phyloP scores from a whole-genome alignment of 1,140 invertebrate species.

The Diplogasteroides magnus region DNA sequence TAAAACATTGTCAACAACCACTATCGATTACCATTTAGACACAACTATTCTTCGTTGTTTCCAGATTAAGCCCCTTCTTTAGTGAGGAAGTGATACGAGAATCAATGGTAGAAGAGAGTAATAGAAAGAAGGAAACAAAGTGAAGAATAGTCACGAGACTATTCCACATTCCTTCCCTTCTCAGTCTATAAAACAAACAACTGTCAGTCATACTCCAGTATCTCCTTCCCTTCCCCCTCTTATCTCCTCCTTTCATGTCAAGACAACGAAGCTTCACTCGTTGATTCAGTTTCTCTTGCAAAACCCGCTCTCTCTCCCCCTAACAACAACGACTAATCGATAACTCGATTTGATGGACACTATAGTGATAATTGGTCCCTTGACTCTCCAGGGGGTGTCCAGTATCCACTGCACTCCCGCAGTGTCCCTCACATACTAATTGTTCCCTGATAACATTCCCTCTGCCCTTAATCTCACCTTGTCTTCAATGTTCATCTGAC shows the following conservation, averaged over 20 bases:
- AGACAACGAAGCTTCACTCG: background rate
- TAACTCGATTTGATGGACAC: too few relatives aligned
- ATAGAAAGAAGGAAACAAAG: background rate
- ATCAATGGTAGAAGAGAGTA: background rate
- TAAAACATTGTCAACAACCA: slow-evolving; percentile 1
- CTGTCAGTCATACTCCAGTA: background rate
- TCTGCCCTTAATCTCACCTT: too few relatives aligned
- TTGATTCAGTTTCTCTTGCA: too few relatives aligned
- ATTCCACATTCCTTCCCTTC: too few relatives aligned
- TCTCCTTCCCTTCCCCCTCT: background rate
- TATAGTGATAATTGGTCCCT: too few relatives aligned
- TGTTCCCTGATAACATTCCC: background rate
- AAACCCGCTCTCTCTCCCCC: too few relatives aligned
- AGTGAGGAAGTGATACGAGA: too few relatives aligned
- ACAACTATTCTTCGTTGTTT: too few relatives aligned
- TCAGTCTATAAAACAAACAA: too few relatives aligned
- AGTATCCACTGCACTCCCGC: background rate
- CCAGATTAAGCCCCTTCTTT: too few relatives aligned
- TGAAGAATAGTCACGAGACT: too few relatives aligned
- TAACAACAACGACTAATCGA: too few relatives aligned
- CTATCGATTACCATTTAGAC: slow-evolving; percentile 19
- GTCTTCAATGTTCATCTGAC: slow-evolving; percentile 30
- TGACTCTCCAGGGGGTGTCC: background rate
- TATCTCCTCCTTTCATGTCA: background rate
- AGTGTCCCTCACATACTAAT: background rate